A percentile compares a stretch with the other conserved stretches of the same genome.
These are phyloP conservation scores for Morbakka virulenta DNA, from an alignment of 30 jellyfish, hydroid and myxozoan genomes.

Conservation along the genomic window DNA sequence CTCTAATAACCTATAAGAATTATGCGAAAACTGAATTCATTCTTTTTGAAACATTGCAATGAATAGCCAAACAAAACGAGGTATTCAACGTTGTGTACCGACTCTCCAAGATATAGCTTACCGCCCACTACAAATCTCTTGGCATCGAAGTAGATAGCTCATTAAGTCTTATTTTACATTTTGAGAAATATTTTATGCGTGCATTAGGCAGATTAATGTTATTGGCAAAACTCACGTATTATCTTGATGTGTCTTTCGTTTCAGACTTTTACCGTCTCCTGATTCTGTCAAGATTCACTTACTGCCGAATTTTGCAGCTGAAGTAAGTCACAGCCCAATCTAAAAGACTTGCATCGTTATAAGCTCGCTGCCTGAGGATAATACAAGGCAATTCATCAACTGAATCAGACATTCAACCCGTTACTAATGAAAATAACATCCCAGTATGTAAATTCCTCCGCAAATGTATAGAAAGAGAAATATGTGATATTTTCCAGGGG, in stretches of 20 bases:
- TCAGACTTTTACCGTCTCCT: background rate
- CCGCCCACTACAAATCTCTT: background rate
- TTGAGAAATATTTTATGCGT: background rate
- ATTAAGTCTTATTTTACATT: background rate
- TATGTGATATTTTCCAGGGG: slow-evolving; percentile 30
- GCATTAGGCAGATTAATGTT: background rate
- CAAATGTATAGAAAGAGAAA: slow-evolving; percentile 32
- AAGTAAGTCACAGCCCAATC: slow-evolving; percentile 17
- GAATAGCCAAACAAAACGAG: background rate
- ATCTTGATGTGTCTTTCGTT: background rate
- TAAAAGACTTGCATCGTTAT: slow-evolving; percentile 25
- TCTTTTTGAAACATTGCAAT: background rate
- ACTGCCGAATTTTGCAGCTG: slow-evolving; percentile 9
- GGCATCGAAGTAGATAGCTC: background rate
- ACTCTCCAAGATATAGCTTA: background rate
- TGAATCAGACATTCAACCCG: slow-evolving; percentile 16
- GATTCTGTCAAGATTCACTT: slow-evolving; percentile 11
- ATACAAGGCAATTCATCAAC: slow-evolving; percentile 24
- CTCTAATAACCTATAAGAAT: background rate
- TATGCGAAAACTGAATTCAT: background rate
- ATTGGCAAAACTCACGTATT: background rate
- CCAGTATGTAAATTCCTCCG: background rate
- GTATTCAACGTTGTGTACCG: background rate
- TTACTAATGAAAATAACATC: background rate
- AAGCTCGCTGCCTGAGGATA: slow-evolving; percentile 42